Conservation (phyloP, 2,113 vertebrate genomes). For the Nothocercus julius region DNA sequence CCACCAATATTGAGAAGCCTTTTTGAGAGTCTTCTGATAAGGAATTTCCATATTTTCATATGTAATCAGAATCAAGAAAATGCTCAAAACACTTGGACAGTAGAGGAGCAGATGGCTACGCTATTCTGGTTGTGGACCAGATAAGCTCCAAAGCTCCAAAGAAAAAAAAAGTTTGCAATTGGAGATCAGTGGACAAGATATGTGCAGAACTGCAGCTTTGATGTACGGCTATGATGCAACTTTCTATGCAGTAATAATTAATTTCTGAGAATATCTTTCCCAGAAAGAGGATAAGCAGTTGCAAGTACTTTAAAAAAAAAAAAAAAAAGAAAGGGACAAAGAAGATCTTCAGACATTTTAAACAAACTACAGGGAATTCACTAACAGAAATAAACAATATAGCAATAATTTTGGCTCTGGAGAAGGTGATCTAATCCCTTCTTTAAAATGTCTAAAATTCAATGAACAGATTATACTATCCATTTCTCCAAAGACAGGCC, state of each 20-base stretch:
- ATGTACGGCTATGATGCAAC: neutral
- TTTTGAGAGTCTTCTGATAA: neutral
- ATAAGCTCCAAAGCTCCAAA: neutral
- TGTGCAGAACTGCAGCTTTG: neutral
- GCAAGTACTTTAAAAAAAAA: neutral
- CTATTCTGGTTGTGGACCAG: neutral
- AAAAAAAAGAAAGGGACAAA: neutral
- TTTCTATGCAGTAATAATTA: neutral
- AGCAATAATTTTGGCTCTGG: neutral
- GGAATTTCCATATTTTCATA: too few species aligned
- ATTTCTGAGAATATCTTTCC: neutral
- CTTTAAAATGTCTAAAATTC: neutral
- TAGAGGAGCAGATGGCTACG: neutral
- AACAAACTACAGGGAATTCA: neutral
- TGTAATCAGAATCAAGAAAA: neutral
- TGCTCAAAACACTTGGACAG: neutral
- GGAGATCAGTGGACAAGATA: neutral
- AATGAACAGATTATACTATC: neutral
- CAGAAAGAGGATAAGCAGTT: neutral
- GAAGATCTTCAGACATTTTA: neutral
- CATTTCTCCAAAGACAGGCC: neutral
- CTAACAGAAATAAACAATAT: neutral
- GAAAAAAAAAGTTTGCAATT: neutral
- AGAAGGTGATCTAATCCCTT: neutral
- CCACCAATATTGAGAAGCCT: neutral